These are phyloP conservation scores for Corythucha ciliata DNA, from an alignment of 2,888 invertebrate genomes.

Conservation along the genomic window DNA sequence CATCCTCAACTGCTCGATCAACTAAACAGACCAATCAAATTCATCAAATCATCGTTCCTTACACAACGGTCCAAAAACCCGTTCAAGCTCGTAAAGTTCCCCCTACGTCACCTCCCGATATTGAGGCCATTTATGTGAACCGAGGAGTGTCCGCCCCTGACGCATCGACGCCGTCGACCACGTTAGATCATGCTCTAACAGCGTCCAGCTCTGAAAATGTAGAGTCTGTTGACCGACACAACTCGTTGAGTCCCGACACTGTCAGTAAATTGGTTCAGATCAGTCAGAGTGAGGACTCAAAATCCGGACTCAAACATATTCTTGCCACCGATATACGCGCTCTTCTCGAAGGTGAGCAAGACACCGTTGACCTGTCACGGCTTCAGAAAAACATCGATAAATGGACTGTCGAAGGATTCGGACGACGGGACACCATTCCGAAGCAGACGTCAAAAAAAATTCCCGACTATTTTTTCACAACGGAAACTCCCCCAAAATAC, in stretches of 20 bases:
- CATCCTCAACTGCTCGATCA: slow-evolving; percentile 39
- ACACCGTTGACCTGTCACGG: slow-evolving; percentile 59
- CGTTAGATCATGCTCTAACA: slow-evolving; percentile 28
- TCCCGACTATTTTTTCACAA: slow-evolving; percentile 65
- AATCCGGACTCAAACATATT: slow-evolving; percentile 34
- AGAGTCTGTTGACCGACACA: slow-evolving; percentile 22
- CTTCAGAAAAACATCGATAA: slow-evolving; percentile 75
- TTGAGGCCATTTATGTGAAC: slow-evolving; percentile 28
- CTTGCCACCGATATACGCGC: slow-evolving; percentile 47
- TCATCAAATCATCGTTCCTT: slow-evolving; percentile 68
- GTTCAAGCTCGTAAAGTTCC: slow-evolving; percentile 45
- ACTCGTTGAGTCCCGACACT: slow-evolving; percentile 30
- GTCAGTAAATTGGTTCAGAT: slow-evolving; percentile 30
- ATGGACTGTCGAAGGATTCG: slow-evolving; percentile 67
- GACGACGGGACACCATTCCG: slow-evolving; percentile 25
- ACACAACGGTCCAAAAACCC: slow-evolving; percentile 48
- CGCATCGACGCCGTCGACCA: slow-evolving; percentile 16
- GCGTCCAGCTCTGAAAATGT: slow-evolving; percentile 32
- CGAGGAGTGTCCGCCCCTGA: slow-evolving; percentile 28
- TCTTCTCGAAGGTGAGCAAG: slow-evolving; percentile 44
- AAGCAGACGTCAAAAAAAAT: slow-evolving; percentile 61
- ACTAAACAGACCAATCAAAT: slow-evolving; percentile 53
- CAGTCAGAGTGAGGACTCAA: slow-evolving; percentile 19
- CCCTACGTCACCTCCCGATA: slow-evolving; percentile 20
- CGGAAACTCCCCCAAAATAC: slow-evolving; percentile 41